Percentiles rank a stretch among this genome's conserved stretches.
Conservation (phyloP, 2,113 vertebrate species). For the Spilogale gracilis region DNA sequence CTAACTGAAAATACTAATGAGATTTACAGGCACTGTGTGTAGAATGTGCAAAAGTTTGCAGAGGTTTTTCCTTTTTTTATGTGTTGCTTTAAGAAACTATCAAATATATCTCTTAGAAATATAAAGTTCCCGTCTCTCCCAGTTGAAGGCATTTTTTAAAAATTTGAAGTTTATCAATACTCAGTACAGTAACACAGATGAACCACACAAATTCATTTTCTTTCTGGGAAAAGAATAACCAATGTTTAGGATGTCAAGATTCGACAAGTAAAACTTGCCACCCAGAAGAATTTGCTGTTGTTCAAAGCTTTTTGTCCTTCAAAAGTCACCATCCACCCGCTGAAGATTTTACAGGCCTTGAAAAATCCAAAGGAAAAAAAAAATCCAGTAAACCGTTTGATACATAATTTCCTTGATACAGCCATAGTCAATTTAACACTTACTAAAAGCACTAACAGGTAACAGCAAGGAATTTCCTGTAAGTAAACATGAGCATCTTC, state of each 20-base stretch:
- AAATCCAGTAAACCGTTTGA: constrained; percentile 26
- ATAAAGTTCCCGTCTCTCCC: constrained; percentile 86
- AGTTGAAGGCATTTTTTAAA: constrained; percentile 82
- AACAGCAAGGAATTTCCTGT: neutral
- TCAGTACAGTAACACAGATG: constrained; percentile 73
- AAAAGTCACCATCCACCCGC: constrained; percentile 78
- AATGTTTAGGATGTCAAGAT: constrained; percentile 69
- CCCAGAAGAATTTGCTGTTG: constrained; percentile 75
- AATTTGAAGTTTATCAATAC: constrained; percentile 71
- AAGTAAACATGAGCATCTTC: neutral
- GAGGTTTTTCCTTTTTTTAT: constrained; percentile 63
- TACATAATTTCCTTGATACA: neutral
- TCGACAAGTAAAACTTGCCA: constrained; percentile 73
- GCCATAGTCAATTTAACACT: neutral
- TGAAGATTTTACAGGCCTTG: constrained; percentile 74
- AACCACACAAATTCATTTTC: constrained; percentile 72
- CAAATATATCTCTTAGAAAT: constrained; percentile 88
- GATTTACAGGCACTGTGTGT: constrained; percentile 87
- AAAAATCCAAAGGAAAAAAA: constrained; percentile 34
- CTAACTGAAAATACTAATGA: constrained; percentile 64
- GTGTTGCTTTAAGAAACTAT: constrained; percentile 81
- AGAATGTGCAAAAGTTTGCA: constrained; percentile 89
- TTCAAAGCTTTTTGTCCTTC: constrained; percentile 84
- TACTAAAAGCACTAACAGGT: neutral
- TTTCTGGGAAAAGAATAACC: constrained; percentile 71